Percentiles rank a stretch among this genome's conserved stretches.
Evolutionary conservation across 2,888 invertebrate genomes (phyloP).

Genomic region (Lithosia quadra): DNA sequence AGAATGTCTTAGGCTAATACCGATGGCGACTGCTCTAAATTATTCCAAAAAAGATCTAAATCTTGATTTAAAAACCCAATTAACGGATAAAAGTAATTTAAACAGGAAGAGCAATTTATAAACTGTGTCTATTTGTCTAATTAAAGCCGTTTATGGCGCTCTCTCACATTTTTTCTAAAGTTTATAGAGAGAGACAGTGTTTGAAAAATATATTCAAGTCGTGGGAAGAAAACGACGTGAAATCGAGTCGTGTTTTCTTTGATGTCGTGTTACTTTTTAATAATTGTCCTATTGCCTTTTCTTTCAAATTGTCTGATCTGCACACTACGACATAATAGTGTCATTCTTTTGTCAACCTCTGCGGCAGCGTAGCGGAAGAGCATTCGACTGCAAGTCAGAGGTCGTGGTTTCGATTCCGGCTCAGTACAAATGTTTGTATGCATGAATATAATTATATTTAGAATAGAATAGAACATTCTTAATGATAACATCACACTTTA

Average conservation of each 20-base stretch:
- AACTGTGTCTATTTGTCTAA: background rate
- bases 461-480: no score
- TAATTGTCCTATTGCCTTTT: background rate
- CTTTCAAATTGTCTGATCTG: no score
- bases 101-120: background rate
- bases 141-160: background rate
- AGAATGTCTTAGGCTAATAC: no score
- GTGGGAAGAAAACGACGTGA: background rate
- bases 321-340: no score
- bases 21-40: background rate
- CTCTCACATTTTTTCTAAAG: background rate
- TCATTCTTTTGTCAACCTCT: no score
- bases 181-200: background rate
- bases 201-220: background rate
- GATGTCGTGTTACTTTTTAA: background rate
- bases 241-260: background rate
- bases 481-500: no score
- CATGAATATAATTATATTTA: no score
- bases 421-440: no score
- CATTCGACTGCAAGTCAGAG: no score
- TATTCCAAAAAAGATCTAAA: background rate
- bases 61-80: background rate
- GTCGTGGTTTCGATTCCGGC: no score
- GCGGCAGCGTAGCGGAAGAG: no score
- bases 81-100: background rate